Evolutionary conservation across 2,113 vertebrate species (phyloP).

Genomic region (Mystacornis crossleyi): DNA sequence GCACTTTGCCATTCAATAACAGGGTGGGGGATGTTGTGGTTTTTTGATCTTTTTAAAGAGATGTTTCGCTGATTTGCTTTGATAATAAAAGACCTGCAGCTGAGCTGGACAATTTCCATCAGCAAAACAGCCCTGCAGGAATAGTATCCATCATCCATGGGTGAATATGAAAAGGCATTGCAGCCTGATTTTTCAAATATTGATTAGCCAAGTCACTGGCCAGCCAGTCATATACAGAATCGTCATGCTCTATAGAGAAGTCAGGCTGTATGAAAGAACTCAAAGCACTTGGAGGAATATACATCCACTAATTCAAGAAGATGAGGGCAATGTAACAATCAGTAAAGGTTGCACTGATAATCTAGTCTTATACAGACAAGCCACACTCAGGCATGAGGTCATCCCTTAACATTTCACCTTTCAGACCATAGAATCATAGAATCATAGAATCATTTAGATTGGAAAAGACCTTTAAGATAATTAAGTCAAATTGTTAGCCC

Average conservation of each 20-base stretch:
- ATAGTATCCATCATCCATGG: not conserved
- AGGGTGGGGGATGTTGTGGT: too few relatives aligned
- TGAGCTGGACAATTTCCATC: not conserved
- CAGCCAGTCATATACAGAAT: not conserved
- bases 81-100: not conserved
- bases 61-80: not conserved
- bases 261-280: not conserved
- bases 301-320: not conserved
- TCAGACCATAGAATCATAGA: not conserved
- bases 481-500: not conserved
- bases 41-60: not conserved
- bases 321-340: not conserved
- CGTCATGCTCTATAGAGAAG: not conserved
- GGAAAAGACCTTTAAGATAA: not conserved
- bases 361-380: not conserved
- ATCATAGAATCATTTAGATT: not conserved
- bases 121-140: not conserved
- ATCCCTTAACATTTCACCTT: not conserved
- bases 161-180: not conserved
- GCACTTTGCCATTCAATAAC: not conserved
- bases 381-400: not conserved
- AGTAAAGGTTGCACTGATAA: not conserved
- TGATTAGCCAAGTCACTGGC: not conserved
- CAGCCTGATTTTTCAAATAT: conserved; percentile 10
- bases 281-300: not conserved